A percentile compares a stretch with the other conserved stretches of the same genome.
Conservation (phyloP, 1,140 invertebrate genomes). For the Tetramorium simillimum region DNA sequence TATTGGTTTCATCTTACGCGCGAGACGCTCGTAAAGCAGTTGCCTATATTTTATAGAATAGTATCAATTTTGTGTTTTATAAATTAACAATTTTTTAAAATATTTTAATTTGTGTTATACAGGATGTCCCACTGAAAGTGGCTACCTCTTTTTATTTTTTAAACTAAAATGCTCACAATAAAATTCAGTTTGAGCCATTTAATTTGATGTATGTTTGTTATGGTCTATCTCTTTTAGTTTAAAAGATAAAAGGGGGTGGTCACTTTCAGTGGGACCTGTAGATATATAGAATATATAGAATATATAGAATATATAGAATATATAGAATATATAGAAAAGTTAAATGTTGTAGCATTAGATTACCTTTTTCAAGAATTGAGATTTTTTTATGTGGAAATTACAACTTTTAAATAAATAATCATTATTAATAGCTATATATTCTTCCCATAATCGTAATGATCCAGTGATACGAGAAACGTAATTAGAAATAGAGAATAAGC, state of each 20-base stretch:
- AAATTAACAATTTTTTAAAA: conserved; percentile 1
- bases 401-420: background rate
- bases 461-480: background rate
- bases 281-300: no score
- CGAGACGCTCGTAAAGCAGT: background rate
- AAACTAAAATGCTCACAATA: no score
- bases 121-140: no score
- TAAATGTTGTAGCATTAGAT: background rate
- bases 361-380: background rate
- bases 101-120: background rate
- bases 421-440: background rate
- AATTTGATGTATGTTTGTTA: no score
- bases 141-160: no score
- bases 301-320: no score
- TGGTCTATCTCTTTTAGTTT: no score
- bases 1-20: background rate
- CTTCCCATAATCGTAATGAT: background rate
- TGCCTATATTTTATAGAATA: background rate
- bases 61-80: background rate
- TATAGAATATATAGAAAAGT: background rate
- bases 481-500: background rate
- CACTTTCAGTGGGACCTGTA: no score
- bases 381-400: background rate
- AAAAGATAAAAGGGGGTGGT: no score
- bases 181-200: no score